These are phyloP conservation scores for Drosophila borborema DNA, from an alignment of 2,888 invertebrate species.

Conservation along the genomic window DNA sequence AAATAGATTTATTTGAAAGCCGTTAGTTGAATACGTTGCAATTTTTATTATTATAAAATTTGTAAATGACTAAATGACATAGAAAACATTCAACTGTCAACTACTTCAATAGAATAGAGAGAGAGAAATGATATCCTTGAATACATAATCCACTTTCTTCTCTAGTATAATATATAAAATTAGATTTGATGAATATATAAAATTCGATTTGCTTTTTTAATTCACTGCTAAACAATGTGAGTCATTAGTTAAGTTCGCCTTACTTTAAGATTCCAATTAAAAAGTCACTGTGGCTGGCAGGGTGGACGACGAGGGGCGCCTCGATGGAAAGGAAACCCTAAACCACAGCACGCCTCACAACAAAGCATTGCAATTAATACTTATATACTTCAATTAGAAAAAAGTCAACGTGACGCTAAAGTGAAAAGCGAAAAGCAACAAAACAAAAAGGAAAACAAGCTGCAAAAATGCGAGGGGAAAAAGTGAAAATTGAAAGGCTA, in stretches of 20 bases:
- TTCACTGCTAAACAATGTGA: not conserved
- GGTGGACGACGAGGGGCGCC: slow-evolving; percentile 20
- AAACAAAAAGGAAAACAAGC: slow-evolving; percentile 14
- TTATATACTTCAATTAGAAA: slow-evolving; percentile 77
- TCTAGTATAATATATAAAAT: too few relatives aligned
- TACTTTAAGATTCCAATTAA: slow-evolving; percentile 61
- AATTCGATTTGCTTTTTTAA: not conserved
- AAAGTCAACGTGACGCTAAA: slow-evolving; percentile 58
- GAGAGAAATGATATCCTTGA: too few relatives aligned
- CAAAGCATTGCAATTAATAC: slow-evolving; percentile 81
- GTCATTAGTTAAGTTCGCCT: not conserved
- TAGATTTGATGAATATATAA: too few relatives aligned
- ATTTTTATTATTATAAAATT: too few relatives aligned
- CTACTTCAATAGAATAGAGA: too few relatives aligned
- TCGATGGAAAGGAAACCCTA: slow-evolving; percentile 30
- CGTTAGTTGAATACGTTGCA: too few relatives aligned
- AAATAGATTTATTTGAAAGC: too few relatives aligned
- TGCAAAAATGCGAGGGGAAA: slow-evolving; percentile 38
- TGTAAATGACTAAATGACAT: too few relatives aligned
- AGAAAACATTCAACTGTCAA: too few relatives aligned
- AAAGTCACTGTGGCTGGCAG: slow-evolving; percentile 29
- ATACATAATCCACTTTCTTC: too few relatives aligned
- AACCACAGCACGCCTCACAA: slow-evolving; percentile 66
- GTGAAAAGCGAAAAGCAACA: slow-evolving; percentile 33
- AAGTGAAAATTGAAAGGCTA: slow-evolving; percentile 74